phyloP scores from a whole-genome alignment of 2,888 invertebrate species.

The Temnothorax unifasciatus region DNA sequence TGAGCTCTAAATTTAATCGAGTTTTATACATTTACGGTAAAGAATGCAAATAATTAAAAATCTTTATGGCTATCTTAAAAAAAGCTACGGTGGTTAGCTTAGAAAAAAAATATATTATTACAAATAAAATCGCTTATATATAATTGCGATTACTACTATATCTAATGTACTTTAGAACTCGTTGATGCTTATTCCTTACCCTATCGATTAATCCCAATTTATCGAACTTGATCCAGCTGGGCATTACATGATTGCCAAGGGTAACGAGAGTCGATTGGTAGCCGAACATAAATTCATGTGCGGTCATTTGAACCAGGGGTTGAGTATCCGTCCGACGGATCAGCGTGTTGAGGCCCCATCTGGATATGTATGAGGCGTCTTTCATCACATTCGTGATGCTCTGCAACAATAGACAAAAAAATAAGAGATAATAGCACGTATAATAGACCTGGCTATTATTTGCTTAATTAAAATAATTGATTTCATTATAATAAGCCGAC shows the following conservation, averaged over 20 bases:
- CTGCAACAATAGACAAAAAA: slow-evolving; percentile 86
- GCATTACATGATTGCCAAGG: slow-evolving; percentile 93
- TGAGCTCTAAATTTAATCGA: neutral
- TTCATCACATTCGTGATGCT: slow-evolving; percentile 93
- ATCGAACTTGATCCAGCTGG: slow-evolving; percentile 95
- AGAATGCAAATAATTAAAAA: neutral
- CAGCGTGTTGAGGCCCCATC: slow-evolving; percentile 91
- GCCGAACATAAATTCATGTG: slow-evolving; percentile 96
- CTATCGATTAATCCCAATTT: slow-evolving; percentile 95
- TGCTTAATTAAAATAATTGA: neutral
- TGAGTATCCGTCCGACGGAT: slow-evolving; percentile 90
- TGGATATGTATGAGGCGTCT: slow-evolving; percentile 89
- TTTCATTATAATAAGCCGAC: slow-evolving; percentile 2
- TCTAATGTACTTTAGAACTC: neutral
- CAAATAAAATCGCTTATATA: neutral
- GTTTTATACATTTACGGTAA: neutral
- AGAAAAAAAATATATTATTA: slow-evolving; percentile 3
- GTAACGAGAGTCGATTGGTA: slow-evolving; percentile 94
- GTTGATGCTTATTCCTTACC: slow-evolving; percentile 87
- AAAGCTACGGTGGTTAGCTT: neutral
- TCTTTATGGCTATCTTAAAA: neutral
- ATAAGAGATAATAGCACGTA: neutral
- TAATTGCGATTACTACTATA: neutral
- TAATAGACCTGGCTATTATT: neutral
- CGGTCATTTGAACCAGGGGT: slow-evolving; percentile 93